Base-by-base conservation (phyloP, 2,797 vertebrate genomes). In the Stomatorhinus walkeri region DNA sequence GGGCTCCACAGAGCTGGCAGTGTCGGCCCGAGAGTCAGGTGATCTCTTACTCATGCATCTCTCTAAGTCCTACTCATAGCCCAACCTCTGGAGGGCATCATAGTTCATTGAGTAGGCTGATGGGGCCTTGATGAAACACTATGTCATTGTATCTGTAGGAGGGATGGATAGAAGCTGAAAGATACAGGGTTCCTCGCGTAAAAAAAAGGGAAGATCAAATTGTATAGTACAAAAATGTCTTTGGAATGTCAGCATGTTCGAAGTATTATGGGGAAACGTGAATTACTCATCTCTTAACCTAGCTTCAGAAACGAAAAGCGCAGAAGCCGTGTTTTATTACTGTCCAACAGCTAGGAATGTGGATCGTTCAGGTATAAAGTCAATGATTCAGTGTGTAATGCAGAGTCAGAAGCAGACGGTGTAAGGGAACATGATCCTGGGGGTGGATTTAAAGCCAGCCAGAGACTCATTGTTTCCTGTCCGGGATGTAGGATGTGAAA, bases 401-500 rank as follows among this genome's bases (percentile, higher is more conserved):
- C 19, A 22, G 40, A 64, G 40, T 22, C 32, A 32, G 54, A 46
- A 36, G 32, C 36, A 46, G 56, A 10, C 12, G 4, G 51, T 46
- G 14, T 86, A 22, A 52, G 54, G 54, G 54, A 56, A 49, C 52
- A 36, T 43, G 40, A 61, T 16, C 14, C 49, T 28, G 14, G 24
- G 16, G 14, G 49, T 54, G 49, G 85, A 86, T 86, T 86, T 86
- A 87, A 87, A 22, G 16, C 86, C 56, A 32, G 86, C 49, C 86
- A 61, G 54, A 87, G 54, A 87, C n/a, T 28, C 54, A 64, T 59
- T 59, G 56, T 61, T 87, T 87, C 86, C 54, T 86, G 84, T 86
- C 49, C 48, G 22, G 14, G 14, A 52, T 9, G 48, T 32, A 86
- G 51, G 84, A 86, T 86, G 84, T 51, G 49, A 86, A 86, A 54